Base-by-base conservation (phyloP, 2,797 vertebrate species). In the Galagoides demidoff region DNA sequence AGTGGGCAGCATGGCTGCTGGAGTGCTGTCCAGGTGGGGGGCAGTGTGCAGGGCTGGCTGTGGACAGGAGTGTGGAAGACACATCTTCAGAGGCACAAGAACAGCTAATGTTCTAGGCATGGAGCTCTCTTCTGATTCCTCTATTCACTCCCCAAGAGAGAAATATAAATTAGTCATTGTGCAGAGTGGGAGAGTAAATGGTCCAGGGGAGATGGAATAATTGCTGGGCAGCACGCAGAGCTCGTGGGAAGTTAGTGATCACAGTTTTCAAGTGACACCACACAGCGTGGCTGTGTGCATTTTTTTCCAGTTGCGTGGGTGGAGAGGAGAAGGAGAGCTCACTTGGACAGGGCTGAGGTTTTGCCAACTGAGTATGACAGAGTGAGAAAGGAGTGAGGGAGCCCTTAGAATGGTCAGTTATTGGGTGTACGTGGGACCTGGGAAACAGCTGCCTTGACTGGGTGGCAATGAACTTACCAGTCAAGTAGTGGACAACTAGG, bases 31-130 rank as follows among this genome's bases (percentile, higher is more conserved):
- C 87, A 49, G 16, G 52, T 23, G 63, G 1, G 8, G 17, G 31
- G 43, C 49, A 14, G 49, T 49, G 23, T 12, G 70, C 3, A 20
- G 57, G 57, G 39, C 7, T 19, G 25, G 59, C 43, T 22, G 2
- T 31, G 25, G 57, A 31, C 0, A 12, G 74, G 55, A 52, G 31
- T 0, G 8, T 1, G 1, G 22, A 88, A 73, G 31, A 39, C 0
- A 29, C 20, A 14, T 22, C 16, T 34, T 25, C 13, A 81, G 78
- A 52, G 7, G 45, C 3, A 22, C 0, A 0, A 64, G 49, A 61
- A 49, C 25, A 85, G 34, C 23, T 11, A 19, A 2, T 3, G 0
- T 0, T 20, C 64, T n/a, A n/a, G 23, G 25, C 2, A 2, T 7
- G 19, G 66, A 4, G 11, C 14, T n/a, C 16, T 25, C 20, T 74